Conservation (phyloP, 1,140 invertebrate genomes). For the Drosophila pallidifrons region DNA sequence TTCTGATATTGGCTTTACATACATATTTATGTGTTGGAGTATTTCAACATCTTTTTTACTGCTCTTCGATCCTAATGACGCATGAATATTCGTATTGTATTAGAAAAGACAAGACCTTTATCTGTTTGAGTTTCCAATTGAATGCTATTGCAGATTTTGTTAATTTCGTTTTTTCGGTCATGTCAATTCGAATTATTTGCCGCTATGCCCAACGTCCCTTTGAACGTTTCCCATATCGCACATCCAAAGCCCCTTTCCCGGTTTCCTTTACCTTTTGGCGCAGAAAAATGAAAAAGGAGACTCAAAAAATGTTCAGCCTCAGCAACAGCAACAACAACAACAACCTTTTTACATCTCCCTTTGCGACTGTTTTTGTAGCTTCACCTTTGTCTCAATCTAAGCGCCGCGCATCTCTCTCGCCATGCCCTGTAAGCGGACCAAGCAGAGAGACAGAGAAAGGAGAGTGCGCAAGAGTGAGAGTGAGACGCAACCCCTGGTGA, state of each 20-base stretch:
- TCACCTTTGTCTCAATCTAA: conserved; percentile 2
- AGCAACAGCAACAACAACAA: conserved; percentile 1
- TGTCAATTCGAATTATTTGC: conserved; percentile 30
- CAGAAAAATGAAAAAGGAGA: not conserved
- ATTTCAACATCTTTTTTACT: not conserved
- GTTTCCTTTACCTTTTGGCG: not conserved
- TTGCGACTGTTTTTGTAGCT: not conserved
- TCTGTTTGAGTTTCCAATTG: conserved; percentile 15
- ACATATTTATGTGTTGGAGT: no score
- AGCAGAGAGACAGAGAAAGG: not conserved
- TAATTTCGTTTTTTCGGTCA: not conserved
- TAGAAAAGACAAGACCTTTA: not conserved
- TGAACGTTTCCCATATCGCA: not conserved
- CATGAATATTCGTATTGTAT: conserved; percentile 4
- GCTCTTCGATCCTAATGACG: not conserved
- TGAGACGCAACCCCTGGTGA: conserved; percentile 11
- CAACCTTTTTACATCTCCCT: conserved; percentile 1
- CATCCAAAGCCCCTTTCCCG: not conserved
- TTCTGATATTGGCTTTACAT: no score
- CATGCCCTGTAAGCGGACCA: no score
- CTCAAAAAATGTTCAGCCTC: not conserved
- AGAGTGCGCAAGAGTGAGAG: not conserved
- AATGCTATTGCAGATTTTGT: not conserved
- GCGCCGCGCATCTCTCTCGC: conserved; percentile 9
- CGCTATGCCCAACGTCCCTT: conserved; percentile 9